phyloP scores from a whole-genome alignment of 2,888 invertebrate genomes.

The Alviniconcha strummeri region DNA sequence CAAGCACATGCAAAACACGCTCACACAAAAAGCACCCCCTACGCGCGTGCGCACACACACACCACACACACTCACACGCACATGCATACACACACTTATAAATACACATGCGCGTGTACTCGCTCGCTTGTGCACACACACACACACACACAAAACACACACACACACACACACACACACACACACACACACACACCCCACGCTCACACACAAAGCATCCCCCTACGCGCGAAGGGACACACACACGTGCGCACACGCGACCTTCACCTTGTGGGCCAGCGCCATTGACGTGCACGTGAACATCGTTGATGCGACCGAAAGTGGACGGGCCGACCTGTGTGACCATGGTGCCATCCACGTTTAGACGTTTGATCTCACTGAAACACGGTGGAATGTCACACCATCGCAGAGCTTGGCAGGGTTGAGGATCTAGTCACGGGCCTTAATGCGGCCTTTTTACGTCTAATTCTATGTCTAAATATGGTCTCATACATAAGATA shows the following conservation, averaged over 20 bases:
- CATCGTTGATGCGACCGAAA: constrained; percentile 43
- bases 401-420: too few relatives aligned
- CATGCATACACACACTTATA: background rate
- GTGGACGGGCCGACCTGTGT: constrained; percentile 42
- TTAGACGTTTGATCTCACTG: constrained; percentile 45
- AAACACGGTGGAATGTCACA: background rate
- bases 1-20: background rate
- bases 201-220: background rate
- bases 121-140: background rate
- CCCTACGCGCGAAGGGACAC: too few relatives aligned
- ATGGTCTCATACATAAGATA: too few relatives aligned
- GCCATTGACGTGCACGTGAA: constrained; percentile 56
- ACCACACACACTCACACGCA: background rate
- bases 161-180: background rate
- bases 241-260: background rate
- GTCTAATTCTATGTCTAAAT: too few relatives aligned
- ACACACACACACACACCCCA: background rate
- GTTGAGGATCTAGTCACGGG: too few relatives aligned
- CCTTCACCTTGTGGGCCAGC: background rate
- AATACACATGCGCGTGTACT: background rate
- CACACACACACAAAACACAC: background rate
- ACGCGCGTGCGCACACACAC: background rate
- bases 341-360: constrained; percentile 42
- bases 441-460: too few relatives aligned
- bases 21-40: background rate